These are phyloP conservation scores for Drosophila ezoana DNA, from an alignment of 2,888 invertebrate genomes.

Conservation along the genomic window DNA sequence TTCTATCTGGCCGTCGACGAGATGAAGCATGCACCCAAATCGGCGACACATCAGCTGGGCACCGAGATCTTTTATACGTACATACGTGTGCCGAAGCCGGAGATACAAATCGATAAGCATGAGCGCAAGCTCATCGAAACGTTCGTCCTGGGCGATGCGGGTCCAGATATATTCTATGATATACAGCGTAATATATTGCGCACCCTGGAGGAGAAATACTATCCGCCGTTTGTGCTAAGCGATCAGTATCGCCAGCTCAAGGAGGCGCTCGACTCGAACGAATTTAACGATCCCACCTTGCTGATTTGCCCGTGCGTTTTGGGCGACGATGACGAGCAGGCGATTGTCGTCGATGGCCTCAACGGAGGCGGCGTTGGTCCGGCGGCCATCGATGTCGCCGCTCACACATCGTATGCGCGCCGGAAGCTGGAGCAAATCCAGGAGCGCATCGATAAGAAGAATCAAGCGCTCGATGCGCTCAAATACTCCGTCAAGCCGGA, in stretches of 20 bases:
- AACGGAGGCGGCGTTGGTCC: slow-evolving; percentile 53
- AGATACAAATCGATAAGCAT: slow-evolving; percentile 92
- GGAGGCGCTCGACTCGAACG: slow-evolving; percentile 83
- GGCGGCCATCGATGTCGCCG: slow-evolving; percentile 88
- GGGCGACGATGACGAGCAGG: slow-evolving; percentile 74
- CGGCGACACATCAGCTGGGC: slow-evolving; percentile 93
- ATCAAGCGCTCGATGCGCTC: slow-evolving; percentile 92
- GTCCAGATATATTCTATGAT: slow-evolving; percentile 94
- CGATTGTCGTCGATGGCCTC: slow-evolving; percentile 62
- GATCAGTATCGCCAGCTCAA: slow-evolving; percentile 90
- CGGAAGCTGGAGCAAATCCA: slow-evolving; percentile 93
- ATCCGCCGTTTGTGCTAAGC: slow-evolving; percentile 94
- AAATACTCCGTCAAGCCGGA: slow-evolving; percentile 93
- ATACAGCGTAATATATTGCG: slow-evolving; percentile 92
- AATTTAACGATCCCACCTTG: slow-evolving; percentile 84
- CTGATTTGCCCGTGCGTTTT: slow-evolving; percentile 72
- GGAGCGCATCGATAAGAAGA: slow-evolving; percentile 93
- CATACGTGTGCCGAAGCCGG: slow-evolving; percentile 92
- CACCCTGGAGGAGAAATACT: slow-evolving; percentile 94
- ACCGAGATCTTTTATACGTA: slow-evolving; percentile 97
- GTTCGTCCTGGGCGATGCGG: slow-evolving; percentile 94
- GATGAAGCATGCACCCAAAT: slow-evolving; percentile 90
- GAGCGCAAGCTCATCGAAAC: slow-evolving; percentile 94
- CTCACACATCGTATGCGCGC: slow-evolving; percentile 93
- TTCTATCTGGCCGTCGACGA: slow-evolving; percentile 95